Base-by-base conservation (phyloP, 30 jellyfish, hydroid and myxozoan species). In the Chrysaora quinquecirrha region DNA sequence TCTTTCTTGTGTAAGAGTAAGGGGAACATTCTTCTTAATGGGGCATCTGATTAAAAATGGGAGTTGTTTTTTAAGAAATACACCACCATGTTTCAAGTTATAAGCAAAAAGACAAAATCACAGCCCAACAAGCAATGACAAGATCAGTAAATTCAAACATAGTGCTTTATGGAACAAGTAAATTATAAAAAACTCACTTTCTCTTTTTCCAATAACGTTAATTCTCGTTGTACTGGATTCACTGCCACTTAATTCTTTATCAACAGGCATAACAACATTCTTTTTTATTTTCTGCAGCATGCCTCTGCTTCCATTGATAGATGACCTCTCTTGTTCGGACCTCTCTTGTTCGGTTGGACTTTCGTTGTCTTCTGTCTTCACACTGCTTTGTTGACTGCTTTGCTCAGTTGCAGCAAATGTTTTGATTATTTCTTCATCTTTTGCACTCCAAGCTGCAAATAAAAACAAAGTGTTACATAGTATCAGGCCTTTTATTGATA, bases 211-310 rank as follows among this genome's bases (percentile, higher is more conserved):
- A 12, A 16, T 35, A 2, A 80, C 90, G 50, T 66, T 66, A 9
- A 80, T 49, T 32, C 84, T 50, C 1, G 84, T 80, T 47, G 67
- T 67, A 16, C 73, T 61, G 30, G 86, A 54, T 35, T 65, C 79
- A 64, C 88, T 74, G n/a, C 71, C 94, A 38, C 63, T 75, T 65
- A 80, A 68, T 47, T 64, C 90, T 28, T 32, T 76, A 23, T 86
- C 96, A 68, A 63, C 73, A 24, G 96, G 96, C 19, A 60, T 66
- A 22, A 87, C 92, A 30, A 69, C 52, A 78, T 87, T 87, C 34
- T 71, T 87, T 34, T 70, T 87, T 84, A 87, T 58, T 54, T 71
- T 87, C 65, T 87, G 96, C n/a, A 87, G 93, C 91, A 87, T 78
- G n/a, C 90, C 87, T 68, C 91, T 68, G 35, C 90, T 77, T 14